Base-by-base conservation (phyloP, 2,797 vertebrate genomes). In the Poecilia wingei region DNA sequence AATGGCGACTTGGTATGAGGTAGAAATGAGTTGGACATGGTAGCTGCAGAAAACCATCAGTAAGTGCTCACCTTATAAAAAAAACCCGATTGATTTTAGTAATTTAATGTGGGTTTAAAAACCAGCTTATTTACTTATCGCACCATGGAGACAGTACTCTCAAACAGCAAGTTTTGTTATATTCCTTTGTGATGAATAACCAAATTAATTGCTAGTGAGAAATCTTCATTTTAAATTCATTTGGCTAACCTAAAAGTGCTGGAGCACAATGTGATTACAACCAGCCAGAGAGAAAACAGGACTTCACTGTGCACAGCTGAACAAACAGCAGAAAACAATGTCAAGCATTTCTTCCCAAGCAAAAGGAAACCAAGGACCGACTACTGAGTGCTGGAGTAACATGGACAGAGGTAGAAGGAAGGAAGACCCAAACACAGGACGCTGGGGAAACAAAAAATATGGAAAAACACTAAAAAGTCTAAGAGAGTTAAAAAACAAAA, bases 261-360 rank as follows among this genome's bases (percentile, higher is more conserved):
- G 12, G 8, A 70, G 41, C 25, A 16, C 39, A 25, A 28, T 14
- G 68, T 14, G 4, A 70, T 43, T n/a, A 41, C 25, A 70, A n/a
- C 20, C 8, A 69, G 39, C 6, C 33, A 9, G 61, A 66, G 9
- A 69, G 66, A 69, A 43, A 45, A 28, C 41, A 70, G 68, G 68
- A 70, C 25, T 14, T 70, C 13, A 45, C 68, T 70, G 12, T 28
- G 41, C 41, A 45, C 68, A 70, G 68, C 68, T 70, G 68, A 70
- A 70, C 41, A 70, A 70, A 70, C 68, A 70, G 12, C 41, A 45
- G 68, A 13, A 28, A 70, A 70, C 41, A 70, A 70, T 70, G 68
- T 45, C 41, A 70, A 45, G 25, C 13, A 18, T 28, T 45, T 70
- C 25, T 28, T 28, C 22, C 66, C 4, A 46, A 28, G 41, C 41